Evolutionary conservation across 1,140 invertebrate species (phyloP).

Genomic region (Pararge aegeria): DNA sequence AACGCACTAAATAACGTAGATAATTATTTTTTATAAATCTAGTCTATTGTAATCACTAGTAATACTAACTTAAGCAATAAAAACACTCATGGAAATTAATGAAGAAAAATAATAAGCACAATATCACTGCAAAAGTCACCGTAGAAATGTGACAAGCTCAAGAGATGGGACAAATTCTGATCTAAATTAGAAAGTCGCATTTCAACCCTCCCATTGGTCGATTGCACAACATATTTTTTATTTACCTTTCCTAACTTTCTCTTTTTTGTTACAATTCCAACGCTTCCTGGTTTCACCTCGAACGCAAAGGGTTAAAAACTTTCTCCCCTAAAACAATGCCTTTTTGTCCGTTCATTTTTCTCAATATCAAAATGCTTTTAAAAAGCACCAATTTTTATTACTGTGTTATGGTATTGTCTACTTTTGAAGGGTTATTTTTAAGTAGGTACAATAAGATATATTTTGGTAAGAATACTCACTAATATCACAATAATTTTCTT

Average conservation of each 20-base stretch:
- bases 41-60: no score
- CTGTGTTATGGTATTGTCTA: not conserved
- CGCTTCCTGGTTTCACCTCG: slow-evolving; percentile 63
- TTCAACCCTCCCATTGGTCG: slow-evolving; percentile 52
- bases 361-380: slow-evolving; percentile 5
- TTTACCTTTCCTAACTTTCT: slow-evolving; percentile 69
- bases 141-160: slow-evolving; percentile 57
- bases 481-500: no score
- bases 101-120: slow-evolving; percentile 6
- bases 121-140: slow-evolving; percentile 43
- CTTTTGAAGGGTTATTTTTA: not conserved
- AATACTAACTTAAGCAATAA: no score
- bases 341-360: slow-evolving; percentile 6
- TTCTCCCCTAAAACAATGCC: slow-evolving; percentile 61
- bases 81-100: not conserved
- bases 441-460: no score
- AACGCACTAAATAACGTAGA: no score
- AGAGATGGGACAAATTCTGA: slow-evolving; percentile 46
- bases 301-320: slow-evolving; percentile 58
- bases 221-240: slow-evolving; percentile 50
- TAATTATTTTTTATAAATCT: no score
- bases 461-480: no score
- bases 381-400: not conserved
- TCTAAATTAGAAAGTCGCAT: slow-evolving; percentile 69
- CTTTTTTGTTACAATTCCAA: slow-evolving; percentile 72